Base-by-base conservation (phyloP, 2,888 invertebrate genomes). In the Diarsia dahlii region DNA sequence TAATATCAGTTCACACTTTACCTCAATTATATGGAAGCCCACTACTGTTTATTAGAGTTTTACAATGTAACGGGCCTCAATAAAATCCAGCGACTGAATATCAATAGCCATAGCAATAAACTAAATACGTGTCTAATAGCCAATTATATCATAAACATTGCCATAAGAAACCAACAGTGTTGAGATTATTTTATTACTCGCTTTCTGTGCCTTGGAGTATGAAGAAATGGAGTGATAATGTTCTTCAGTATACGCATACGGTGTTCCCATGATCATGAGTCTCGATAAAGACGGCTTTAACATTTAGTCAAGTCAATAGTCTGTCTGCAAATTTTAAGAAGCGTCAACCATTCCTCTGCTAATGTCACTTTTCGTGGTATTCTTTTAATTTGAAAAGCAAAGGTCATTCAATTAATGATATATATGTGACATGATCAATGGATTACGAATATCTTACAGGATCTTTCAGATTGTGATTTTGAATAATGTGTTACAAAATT, bases 81-180 rank as follows among this genome's bases (percentile, higher is more conserved):
- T 88, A 86, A 86, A 86, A 72, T 56, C 78, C 75, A 76, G 73
- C 68, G 72, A 74, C 73, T 63, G 68, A 67, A 68, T 71, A 76
- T 77, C 82, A 85, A 87, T 87, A 81, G 85, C 79, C 45, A 78
- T 77, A 74, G 85, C 71, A 79, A 87, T 87, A 87, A 87, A 88
- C 78, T 82, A 78, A 88, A 89, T 87, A 87, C 73, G 76, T 81
- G 81, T 81, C 87, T 89, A 87, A 88, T 87, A 86, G 87, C 85
- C 91, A 89, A 90, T 92, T 89, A 89, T 85, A 83, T 84, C 84
- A 88, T 90, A 91, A 92, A 91, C 87, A 87, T 84, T 73, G 74
- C 78, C 56, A 71, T 85, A 64, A 67, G 69, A 85, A 82, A 78
- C 70, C 68, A 77, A 84, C 85, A 71, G 80, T 82, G 81, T 84